Base-by-base conservation (phyloP, 2,797 vertebrate species). In the Sebastes iracundus region DNA sequence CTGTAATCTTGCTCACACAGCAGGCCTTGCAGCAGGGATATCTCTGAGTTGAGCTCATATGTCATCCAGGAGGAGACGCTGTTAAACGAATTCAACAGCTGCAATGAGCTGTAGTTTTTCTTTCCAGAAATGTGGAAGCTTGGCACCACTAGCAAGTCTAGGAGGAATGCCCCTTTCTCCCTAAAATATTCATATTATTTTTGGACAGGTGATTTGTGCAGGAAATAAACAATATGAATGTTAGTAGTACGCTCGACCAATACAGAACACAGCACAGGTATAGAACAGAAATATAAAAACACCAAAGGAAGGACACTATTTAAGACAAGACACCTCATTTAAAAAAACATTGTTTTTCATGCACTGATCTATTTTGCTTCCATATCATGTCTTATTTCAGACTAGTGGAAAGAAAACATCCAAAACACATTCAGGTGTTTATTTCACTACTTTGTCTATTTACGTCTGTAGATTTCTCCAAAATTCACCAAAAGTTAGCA, bases 1-100 rank as follows among this genome's bases (percentile, higher is more conserved):
- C 88, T 77, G 83, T 86, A 93, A 94, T 94, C 88, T 90, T 83
- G 66, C 81, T 77, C 85, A 80, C 85, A 72, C 88, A 90, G 85
- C 81, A 82, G 75, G 75, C 77, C 65, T 74, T 82, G 80, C 77
- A 77, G 77, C 52, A 10, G 72, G 60, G 6, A 80, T 30, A 86
- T 79, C 42, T 82, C 75, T 27, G 76, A 49, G 52, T 56, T 33
- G 59, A 59, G 53, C 66, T 78, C 84, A 16, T 80, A 83, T 77
- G 76, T 85, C 82, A 86, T 32, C 32, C 53, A 35, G 76, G 61
- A 71, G 49, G 14, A 66, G 66, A 72, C 46, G 63, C 78, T 60
- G 81, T 77, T 81, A 79, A 73, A 75, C 2, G 6, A 67, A 80
- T 74, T 78, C 69, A 85, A 68, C 71, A 82, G 75, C 77, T 74